Conservation (phyloP, 2,888 invertebrate species). For the Tortrix viridana region DNA sequence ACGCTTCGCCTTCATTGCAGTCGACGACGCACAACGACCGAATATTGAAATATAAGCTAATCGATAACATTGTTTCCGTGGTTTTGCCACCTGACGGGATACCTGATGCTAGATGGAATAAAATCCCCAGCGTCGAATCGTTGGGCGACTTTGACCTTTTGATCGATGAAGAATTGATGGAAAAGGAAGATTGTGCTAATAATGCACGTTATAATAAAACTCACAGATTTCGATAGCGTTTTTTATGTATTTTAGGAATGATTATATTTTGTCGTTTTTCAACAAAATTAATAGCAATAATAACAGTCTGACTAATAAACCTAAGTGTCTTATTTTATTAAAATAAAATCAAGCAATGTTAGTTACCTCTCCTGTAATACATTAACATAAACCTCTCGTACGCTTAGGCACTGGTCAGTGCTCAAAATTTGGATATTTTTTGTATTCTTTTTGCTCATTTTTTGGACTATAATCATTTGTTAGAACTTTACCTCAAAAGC, state of each 20-base stretch:
- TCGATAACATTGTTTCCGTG: constrained; percentile 96
- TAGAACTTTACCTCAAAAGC: too few relatives aligned
- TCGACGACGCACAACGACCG: constrained; percentile 97
- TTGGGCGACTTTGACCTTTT: constrained; percentile 93
- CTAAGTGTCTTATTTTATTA: neutral
- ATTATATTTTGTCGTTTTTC: neutral
- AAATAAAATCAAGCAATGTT: neutral
- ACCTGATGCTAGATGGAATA: constrained; percentile 96
- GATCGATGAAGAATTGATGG: constrained; percentile 92
- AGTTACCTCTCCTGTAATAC: too few relatives aligned
- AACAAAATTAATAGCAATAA: neutral
- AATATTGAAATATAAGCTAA: constrained; percentile 96
- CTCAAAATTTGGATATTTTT: too few relatives aligned
- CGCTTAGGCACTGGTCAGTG: too few relatives aligned
- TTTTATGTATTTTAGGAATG: constrained; percentile 5
- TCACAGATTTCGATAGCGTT: constrained; percentile 8
- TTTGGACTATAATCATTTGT: too few relatives aligned
- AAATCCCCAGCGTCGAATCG: constrained; percentile 89
- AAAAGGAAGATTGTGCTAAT: constrained; percentile 82
- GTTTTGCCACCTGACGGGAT: constrained; percentile 94
- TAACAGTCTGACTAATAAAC: neutral
- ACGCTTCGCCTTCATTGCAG: constrained; percentile 97
- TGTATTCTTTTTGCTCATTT: too few relatives aligned
- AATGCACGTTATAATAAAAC: constrained; percentile 50
- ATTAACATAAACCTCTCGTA: too few relatives aligned